Percentiles rank a stretch among this genome's conserved stretches.
Evolutionary conservation across 92 coral and sea anemone genomes (phyloP).

Genomic region (Galaxea fascicularis): DNA sequence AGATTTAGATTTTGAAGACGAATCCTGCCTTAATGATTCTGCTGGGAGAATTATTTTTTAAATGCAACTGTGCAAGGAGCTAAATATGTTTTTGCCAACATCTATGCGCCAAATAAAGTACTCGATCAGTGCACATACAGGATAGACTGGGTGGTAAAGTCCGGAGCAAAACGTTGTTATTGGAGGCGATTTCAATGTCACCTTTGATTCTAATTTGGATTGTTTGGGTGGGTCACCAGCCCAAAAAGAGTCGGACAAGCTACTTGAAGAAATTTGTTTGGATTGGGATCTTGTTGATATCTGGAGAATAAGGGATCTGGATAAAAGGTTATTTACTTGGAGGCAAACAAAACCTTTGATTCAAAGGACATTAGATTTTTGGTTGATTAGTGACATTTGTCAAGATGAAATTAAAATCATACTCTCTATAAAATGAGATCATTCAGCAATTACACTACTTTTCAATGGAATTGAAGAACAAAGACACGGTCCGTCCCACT

Average conservation of each 20-base stretch:
- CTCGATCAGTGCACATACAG: constrained; percentile 4
- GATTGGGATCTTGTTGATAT: constrained; percentile 3
- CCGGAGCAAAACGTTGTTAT: constrained; percentile 8
- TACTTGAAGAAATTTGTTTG: not conserved
- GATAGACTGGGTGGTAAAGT: constrained; percentile 7
- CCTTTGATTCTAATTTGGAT: constrained; percentile 5
- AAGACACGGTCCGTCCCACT: no score
- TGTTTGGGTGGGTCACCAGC: constrained; percentile 1
- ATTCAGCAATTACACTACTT: constrained; percentile 1
- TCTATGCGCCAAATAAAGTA: constrained; percentile 14
- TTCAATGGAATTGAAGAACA: constrained; percentile 7
- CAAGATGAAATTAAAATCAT: not conserved
- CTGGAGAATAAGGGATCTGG: not conserved
- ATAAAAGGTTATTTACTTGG: constrained; percentile 6
- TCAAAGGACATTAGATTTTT: constrained; percentile 3
- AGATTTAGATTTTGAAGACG: constrained; percentile 28
- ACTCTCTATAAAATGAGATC: constrained; percentile 9
- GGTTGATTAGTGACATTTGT: no score
- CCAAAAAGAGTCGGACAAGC: not conserved
- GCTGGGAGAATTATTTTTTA: constrained; percentile 5
- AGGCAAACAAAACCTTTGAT: not conserved
- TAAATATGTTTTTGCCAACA: constrained; percentile 1
- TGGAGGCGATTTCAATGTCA: no score
- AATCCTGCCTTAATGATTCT: not conserved
- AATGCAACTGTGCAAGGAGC: constrained; percentile 11